Percentiles rank a stretch among this genome's conserved stretches.
Conservation (phyloP, 2,888 invertebrate genomes). For the Pheosia tremula region DNA sequence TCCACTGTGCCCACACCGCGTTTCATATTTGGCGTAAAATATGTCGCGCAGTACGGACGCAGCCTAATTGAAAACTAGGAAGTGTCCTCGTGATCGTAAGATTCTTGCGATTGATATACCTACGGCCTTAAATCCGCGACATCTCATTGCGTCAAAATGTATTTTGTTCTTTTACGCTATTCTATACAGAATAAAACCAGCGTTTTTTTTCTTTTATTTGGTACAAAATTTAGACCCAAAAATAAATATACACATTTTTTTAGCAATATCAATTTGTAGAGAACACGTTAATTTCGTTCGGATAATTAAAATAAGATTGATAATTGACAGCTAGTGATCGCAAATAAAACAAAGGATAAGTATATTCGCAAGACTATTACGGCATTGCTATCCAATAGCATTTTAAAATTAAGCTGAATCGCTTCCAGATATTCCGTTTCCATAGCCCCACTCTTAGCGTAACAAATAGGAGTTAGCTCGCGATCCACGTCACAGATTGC, state of each 20-base stretch:
- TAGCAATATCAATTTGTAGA: too few relatives aligned
- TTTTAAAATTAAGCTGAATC: neutral
- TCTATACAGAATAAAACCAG: too few relatives aligned
- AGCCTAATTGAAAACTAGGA: conserved; percentile 57
- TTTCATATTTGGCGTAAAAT: conserved; percentile 30
- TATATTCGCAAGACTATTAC: too few relatives aligned
- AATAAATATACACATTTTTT: too few relatives aligned
- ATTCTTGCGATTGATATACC: conserved; percentile 24
- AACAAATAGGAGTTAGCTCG: conserved; percentile 31
- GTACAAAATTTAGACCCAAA: too few relatives aligned
- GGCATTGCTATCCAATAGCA: too few relatives aligned
- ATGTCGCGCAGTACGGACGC: conserved; percentile 25
- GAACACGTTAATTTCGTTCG: too few relatives aligned
- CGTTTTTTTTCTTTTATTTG: too few relatives aligned
- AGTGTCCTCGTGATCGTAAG: conserved; percentile 28
- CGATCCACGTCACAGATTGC: conserved; percentile 50
- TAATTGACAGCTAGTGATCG: too few relatives aligned
- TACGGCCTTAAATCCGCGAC: conserved; percentile 29
- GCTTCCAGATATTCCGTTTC: conserved; percentile 13
- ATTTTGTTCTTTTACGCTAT: too few relatives aligned
- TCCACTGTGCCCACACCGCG: conserved; percentile 1
- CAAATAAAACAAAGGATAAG: too few relatives aligned
- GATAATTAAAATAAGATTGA: too few relatives aligned
- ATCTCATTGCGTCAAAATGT: conserved; percentile 8
- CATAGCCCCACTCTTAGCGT: conserved; percentile 7